phyloP scores from a whole-genome alignment of 2,113 vertebrate species.

The Dipodomys merriami region DNA sequence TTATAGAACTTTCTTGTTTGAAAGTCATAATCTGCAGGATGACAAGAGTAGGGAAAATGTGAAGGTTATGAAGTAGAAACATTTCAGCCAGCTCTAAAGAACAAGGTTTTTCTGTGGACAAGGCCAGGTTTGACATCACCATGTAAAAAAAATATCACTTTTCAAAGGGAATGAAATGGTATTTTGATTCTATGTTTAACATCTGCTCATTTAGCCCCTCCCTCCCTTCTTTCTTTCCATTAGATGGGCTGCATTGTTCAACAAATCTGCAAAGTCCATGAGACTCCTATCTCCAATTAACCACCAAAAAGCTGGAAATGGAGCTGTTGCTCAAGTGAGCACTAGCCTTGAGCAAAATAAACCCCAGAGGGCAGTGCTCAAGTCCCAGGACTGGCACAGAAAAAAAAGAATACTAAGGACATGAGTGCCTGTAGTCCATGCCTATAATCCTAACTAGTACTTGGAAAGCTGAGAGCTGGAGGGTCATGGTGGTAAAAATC shows the following conservation, averaged over 20 bases:
- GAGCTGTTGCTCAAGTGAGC: no score
- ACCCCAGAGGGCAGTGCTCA: no score
- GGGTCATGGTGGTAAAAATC: no score
- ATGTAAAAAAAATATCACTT: conserved; percentile 4
- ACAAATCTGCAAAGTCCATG: no score
- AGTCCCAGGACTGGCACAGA: no score
- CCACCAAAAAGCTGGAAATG: no score
- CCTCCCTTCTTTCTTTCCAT: conserved; percentile 16
- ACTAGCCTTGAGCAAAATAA: no score
- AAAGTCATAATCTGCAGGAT: conserved; percentile 30
- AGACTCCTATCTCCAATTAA: no score
- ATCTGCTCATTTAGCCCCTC: background rate
- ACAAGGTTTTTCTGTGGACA: conserved; percentile 70
- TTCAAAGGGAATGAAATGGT: conserved; percentile 32
- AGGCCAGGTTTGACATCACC: conserved; percentile 66
- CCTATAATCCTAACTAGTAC: no score
- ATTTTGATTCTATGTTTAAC: conserved; percentile 39
- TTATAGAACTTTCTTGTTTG: conserved; percentile 46
- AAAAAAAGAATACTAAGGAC: no score
- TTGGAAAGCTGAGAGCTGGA: no score
- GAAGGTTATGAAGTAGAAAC: conserved; percentile 68
- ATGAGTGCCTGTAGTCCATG: no score
- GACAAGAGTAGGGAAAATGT: conserved; percentile 59
- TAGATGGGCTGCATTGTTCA: conserved; percentile 14
- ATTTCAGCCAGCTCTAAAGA: conserved; percentile 56